Conservation (phyloP, 2,113 vertebrate species). For the Pandion haliaetus region DNA sequence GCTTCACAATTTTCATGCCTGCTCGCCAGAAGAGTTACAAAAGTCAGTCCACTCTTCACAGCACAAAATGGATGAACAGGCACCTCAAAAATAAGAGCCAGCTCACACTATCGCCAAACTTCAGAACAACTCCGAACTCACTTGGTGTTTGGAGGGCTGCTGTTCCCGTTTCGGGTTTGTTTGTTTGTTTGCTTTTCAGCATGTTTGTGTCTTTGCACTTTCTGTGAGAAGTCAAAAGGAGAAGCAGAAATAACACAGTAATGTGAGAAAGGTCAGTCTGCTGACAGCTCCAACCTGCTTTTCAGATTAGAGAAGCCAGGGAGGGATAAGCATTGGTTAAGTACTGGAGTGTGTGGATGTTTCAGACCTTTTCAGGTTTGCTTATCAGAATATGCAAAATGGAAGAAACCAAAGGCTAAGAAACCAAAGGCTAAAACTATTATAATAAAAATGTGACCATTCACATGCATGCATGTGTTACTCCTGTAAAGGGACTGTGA, state of each 20-base stretch:
- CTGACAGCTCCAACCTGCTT: neutral
- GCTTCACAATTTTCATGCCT: neutral
- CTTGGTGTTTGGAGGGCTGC: neutral
- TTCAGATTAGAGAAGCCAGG: neutral
- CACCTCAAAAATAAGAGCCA: neutral
- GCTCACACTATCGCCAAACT: neutral
- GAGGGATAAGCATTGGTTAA: neutral
- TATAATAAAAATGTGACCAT: neutral
- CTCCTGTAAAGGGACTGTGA: neutral
- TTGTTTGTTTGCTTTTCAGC: neutral
- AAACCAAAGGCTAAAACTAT: neutral
- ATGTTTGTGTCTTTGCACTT: neutral
- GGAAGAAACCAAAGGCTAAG: neutral
- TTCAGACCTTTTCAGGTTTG: neutral
- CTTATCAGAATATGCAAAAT: neutral
- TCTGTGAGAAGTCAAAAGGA: neutral
- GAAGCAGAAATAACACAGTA: neutral
- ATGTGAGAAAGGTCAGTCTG: neutral
- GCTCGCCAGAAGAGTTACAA: neutral
- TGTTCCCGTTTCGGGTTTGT: neutral
- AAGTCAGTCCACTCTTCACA: neutral
- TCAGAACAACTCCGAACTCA: neutral
- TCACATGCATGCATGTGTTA: fast-evolving
- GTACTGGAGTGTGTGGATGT: neutral
- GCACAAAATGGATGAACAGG: neutral